Evolutionary conservation across 30 jellyfish, hydroid and myxozoan genomes (phyloP).

Genomic region (Chrysaora quinquecirrha): DNA sequence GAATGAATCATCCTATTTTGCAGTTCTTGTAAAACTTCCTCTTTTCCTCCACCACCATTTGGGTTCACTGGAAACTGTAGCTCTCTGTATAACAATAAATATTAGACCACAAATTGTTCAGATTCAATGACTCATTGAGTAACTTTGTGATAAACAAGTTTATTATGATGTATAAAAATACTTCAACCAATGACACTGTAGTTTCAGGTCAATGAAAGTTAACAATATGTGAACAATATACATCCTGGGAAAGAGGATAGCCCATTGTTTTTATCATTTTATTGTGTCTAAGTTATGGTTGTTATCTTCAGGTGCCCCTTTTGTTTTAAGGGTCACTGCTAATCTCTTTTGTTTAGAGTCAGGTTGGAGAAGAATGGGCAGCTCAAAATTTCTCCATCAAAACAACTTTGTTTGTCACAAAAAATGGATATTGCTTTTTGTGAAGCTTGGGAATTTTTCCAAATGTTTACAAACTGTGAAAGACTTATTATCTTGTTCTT

Average conservation of each 20-base stretch:
- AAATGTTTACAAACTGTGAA: no score
- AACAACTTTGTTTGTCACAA: no score
- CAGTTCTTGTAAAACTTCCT: no score
- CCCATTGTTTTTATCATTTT: not conserved
- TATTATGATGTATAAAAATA: not conserved
- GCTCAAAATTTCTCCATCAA: constrained; percentile 8
- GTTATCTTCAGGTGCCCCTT: not conserved
- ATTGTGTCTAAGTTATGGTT: not conserved
- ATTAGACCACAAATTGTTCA: not conserved
- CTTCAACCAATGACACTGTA: not conserved
- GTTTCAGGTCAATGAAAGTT: not conserved
- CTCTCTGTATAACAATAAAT: not conserved
- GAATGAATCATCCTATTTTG: no score
- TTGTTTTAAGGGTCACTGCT: not conserved
- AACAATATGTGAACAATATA: not conserved
- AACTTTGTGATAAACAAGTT: not conserved
- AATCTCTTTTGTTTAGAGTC: not conserved
- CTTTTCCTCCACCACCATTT: no score
- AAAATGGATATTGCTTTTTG: no score
- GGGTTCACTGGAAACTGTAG: no score
- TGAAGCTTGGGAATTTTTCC: no score
- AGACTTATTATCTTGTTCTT: no score
- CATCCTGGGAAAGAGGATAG: constrained; percentile 7
- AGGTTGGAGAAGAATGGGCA: constrained; percentile 1
- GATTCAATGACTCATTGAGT: not conserved